Evolutionary conservation across 1,140 invertebrate species (phyloP).

Genomic region (Drosophila orena): DNA sequence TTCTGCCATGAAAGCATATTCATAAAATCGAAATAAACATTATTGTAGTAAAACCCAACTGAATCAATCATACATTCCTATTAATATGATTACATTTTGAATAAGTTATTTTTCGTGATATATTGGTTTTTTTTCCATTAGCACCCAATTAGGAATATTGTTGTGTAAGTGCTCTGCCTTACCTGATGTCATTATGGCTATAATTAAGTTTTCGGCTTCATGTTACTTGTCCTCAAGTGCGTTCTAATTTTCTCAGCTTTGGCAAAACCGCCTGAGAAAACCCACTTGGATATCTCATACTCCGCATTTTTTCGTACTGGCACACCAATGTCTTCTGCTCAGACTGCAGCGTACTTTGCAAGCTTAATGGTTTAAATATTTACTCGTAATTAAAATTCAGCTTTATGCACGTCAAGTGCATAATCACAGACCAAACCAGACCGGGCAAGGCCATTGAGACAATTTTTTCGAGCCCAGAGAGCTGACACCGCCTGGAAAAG

Average conservation of each 20-base stretch:
- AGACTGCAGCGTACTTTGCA: slow-evolving; percentile 46
- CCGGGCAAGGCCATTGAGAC: slow-evolving; percentile 76
- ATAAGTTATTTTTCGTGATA: no score
- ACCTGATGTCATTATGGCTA: neutral
- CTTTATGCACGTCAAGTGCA: slow-evolving; percentile 81
- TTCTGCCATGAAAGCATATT: no score
- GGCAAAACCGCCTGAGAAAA: slow-evolving; percentile 14
- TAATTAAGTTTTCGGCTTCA: neutral
- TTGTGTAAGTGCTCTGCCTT: neutral
- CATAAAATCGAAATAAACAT: no score
- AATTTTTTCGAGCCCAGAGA: slow-evolving; percentile 45
- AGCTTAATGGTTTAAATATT: slow-evolving; percentile 79
- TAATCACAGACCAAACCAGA: slow-evolving; percentile 64
- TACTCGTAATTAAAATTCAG: slow-evolving; percentile 82
- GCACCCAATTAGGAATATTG: neutral
- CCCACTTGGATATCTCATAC: slow-evolving; percentile 15
- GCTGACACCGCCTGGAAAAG: slow-evolving; percentile 37
- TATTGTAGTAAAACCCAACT: no score
- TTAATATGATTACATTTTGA: no score
- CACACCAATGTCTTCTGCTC: slow-evolving; percentile 23
- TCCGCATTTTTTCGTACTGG: neutral
- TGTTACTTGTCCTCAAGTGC: slow-evolving; percentile 15
- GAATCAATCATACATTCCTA: no score
- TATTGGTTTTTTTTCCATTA: neutral
- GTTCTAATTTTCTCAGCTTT: slow-evolving; percentile 10